Conservation (phyloP, 1,140 invertebrate species). For the Eupristina koningsbergeri region DNA sequence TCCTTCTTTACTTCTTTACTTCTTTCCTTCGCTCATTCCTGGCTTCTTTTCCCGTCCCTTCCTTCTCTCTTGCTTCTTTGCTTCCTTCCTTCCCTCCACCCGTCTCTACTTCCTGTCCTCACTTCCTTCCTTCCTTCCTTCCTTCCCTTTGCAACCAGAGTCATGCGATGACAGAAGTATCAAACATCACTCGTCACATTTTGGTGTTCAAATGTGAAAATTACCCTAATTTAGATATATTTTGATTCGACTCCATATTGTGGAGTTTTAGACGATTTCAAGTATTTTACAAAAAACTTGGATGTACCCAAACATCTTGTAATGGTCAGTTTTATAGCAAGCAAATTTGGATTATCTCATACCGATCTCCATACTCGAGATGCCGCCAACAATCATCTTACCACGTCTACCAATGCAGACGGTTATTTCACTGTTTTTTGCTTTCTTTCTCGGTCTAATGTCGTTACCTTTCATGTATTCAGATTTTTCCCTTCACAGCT, state of each 20-base stretch:
- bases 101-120: no score
- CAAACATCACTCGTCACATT: no score
- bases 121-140: no score
- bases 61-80: conserved; percentile 42
- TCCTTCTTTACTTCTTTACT: conserved; percentile 49
- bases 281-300: not conserved
- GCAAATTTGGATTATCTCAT: not conserved
- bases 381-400: conserved; percentile 51
- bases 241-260: no score
- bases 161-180: no score
- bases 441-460: conserved; percentile 47
- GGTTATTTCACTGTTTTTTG: conserved; percentile 56
- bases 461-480: conserved; percentile 74
- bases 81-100: no score
- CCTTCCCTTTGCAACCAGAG: no score
- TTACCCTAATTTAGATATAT: no score
- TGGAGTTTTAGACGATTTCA: no score
- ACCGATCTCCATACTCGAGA: not conserved
- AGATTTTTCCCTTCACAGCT: conserved; percentile 68
- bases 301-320: not conserved
- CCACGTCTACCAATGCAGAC: conserved; percentile 59
- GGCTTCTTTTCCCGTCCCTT: no score
- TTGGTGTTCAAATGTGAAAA: no score
- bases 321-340: not conserved
- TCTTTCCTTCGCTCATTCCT: conserved; percentile 37